A percentile compares a stretch with the other conserved stretches of the same genome.
Conservation (phyloP, 2,888 invertebrate genomes). For the Andrena haemorrhoa region DNA sequence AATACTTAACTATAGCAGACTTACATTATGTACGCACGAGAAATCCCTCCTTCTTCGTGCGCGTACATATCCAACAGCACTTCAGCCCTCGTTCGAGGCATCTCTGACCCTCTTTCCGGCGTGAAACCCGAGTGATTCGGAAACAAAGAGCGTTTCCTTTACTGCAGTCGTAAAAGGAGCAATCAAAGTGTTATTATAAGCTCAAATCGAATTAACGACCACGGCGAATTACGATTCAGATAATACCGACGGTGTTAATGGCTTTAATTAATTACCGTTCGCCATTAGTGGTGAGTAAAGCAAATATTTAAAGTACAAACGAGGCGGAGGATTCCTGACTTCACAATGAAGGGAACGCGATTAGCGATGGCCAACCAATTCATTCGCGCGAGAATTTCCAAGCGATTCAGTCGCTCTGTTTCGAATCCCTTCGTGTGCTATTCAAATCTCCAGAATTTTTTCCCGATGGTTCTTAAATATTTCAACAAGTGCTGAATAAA, state of each 20-base stretch:
- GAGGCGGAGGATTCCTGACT: neutral
- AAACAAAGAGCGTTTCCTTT: neutral
- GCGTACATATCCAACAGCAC: conserved; percentile 77
- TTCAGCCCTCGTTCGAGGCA: conserved; percentile 74
- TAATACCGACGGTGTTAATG: neutral
- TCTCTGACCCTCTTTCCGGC: conserved; percentile 53
- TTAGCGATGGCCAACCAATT: neutral
- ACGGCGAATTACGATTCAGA: conserved; percentile 30
- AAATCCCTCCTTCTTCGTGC: conserved; percentile 72
- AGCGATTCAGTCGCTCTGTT: no score
- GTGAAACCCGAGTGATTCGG: neutral
- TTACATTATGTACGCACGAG: conserved; percentile 76
- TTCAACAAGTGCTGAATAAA: no score
- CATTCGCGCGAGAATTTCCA: no score
- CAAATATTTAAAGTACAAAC: conserved; percentile 4
- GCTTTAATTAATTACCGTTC: conserved; percentile 11
- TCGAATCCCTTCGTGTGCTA: no score
- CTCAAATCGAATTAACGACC: neutral
- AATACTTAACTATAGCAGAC: conserved; percentile 58
- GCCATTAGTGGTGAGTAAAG: neutral
- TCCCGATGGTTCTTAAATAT: no score
- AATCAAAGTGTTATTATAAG: neutral
- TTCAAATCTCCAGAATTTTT: no score
- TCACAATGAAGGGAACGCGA: neutral
- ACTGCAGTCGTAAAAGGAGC: neutral